Percentiles rank a stretch among this genome's conserved stretches.
These are phyloP conservation scores for Nyctibius grandis DNA, from an alignment of 2,797 vertebrate species.

Conservation along the genomic window DNA sequence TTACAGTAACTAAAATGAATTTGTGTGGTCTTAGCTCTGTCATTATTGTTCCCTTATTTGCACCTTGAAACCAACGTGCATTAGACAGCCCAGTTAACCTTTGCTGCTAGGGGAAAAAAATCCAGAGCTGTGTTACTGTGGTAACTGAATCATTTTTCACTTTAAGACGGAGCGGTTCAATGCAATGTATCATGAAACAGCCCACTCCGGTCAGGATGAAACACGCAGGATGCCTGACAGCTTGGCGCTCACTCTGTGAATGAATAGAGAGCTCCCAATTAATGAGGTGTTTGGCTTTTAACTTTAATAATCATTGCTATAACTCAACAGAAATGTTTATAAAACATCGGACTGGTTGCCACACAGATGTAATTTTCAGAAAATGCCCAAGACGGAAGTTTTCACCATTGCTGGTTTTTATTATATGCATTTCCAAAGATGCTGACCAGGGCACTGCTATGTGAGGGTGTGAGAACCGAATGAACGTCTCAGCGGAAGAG, in stretches of 20 bases:
- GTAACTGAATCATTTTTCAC: constrained; percentile 73
- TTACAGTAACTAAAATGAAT: constrained; percentile 34
- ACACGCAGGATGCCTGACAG: constrained; percentile 51
- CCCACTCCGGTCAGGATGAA: constrained; percentile 17
- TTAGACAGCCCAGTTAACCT: constrained; percentile 69
- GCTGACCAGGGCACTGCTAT: neutral
- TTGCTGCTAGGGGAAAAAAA: constrained; percentile 38
- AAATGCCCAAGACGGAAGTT: neutral
- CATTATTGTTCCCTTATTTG: constrained; percentile 6
- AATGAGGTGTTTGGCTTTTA: constrained; percentile 38
- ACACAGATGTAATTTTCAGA: neutral
- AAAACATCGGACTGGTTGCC: neutral
- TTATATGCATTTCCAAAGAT: neutral
- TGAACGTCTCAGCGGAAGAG: neutral
- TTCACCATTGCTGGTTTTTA: neutral
- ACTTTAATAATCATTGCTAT: constrained; percentile 52
- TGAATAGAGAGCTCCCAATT: constrained; percentile 60
- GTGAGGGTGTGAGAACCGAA: neutral
- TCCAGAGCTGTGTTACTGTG: constrained; percentile 68
- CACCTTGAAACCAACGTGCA: constrained; percentile 29
- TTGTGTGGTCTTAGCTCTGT: neutral
- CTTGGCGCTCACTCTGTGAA: constrained; percentile 13
- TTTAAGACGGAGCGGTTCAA: constrained; percentile 57
- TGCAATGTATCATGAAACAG: constrained; percentile 57
- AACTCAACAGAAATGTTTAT: constrained; percentile 19